phyloP scores from a whole-genome alignment of 2,888 invertebrate species.

The Stenodema calcarata region DNA sequence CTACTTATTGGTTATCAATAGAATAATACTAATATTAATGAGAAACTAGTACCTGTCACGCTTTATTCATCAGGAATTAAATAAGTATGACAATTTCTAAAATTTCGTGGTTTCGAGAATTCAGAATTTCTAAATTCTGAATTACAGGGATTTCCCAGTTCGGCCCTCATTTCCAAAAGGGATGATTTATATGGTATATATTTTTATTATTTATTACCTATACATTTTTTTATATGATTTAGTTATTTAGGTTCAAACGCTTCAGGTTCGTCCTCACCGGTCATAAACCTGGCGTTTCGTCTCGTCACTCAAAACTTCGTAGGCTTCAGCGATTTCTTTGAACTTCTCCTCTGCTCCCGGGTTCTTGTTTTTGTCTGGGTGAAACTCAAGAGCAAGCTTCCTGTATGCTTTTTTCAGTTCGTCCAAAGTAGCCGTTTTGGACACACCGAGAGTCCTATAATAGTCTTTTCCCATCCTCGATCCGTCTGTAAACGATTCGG shows the following conservation, averaged over 20 bases:
- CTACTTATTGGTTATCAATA: too few species aligned
- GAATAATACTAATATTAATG: too few species aligned
- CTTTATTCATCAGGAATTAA: too few species aligned
- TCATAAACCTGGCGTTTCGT: conserved; percentile 52
- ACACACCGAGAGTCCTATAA: conserved; percentile 53
- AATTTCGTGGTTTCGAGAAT: too few species aligned
- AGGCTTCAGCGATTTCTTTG: conserved; percentile 55
- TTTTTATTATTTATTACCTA: too few species aligned
- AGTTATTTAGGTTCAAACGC: not conserved
- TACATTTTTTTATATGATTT: too few species aligned
- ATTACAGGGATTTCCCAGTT: too few species aligned
- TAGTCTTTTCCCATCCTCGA: conserved; percentile 53
- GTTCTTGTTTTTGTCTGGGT: conserved; percentile 56
- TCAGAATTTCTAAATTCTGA: too few species aligned
- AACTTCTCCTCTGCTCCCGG: conserved; percentile 55
- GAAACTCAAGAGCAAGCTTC: conserved; percentile 54
- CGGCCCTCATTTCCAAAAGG: too few species aligned
- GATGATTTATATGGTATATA: too few species aligned
- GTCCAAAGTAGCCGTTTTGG: conserved; percentile 49
- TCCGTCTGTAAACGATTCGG: not conserved
- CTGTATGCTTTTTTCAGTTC: conserved; percentile 54
- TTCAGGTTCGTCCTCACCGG: conserved; percentile 62
- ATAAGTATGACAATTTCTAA: too few species aligned
- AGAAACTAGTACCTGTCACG: too few species aligned
- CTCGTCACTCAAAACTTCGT: conserved; percentile 54